Evolutionary conservation across 2,797 vertebrate species (phyloP).

Genomic region (Crypturellus tataupa): DNA sequence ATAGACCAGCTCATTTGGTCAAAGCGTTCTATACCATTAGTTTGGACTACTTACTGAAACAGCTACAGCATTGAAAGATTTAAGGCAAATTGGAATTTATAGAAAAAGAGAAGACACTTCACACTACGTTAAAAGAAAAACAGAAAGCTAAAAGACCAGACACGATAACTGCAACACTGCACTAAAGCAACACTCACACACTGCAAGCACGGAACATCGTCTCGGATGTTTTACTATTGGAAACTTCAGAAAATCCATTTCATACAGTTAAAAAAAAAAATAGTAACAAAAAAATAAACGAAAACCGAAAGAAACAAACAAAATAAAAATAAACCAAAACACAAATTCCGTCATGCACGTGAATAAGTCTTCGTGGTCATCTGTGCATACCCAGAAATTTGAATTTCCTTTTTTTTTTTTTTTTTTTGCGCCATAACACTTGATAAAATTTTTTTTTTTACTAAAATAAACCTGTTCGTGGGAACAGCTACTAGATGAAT

Average conservation of each 20-base stretch:
- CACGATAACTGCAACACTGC: slow-evolving; percentile 87
- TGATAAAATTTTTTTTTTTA: slow-evolving; percentile 95
- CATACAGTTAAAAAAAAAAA: slow-evolving; percentile 81
- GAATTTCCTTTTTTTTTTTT: slow-evolving; percentile 84
- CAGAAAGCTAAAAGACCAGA: slow-evolving; percentile 89
- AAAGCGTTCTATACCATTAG: slow-evolving; percentile 87
- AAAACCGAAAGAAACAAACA: slow-evolving; percentile 80
- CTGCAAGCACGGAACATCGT: slow-evolving; percentile 93
- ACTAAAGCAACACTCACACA: slow-evolving; percentile 95
- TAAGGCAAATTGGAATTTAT: slow-evolving; percentile 95
- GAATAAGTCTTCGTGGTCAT: slow-evolving; percentile 87
- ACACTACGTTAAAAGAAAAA: slow-evolving; percentile 88
- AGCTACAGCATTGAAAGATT: slow-evolving; percentile 92
- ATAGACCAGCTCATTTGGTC: slow-evolving; percentile 87
- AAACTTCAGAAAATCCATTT: slow-evolving; percentile 85
- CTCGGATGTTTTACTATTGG: slow-evolving; percentile 85
- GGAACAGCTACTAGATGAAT: slow-evolving; percentile 93
- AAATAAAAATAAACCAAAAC: slow-evolving; percentile 86
- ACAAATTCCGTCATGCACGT: slow-evolving; percentile 91
- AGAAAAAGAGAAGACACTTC: slow-evolving; percentile 90
- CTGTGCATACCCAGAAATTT: slow-evolving; percentile 87
- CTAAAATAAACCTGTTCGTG: slow-evolving; percentile 97
- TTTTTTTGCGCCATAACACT: slow-evolving; percentile 89
- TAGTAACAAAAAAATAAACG: slow-evolving; percentile 65
- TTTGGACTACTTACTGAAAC: slow-evolving; percentile 89